A percentile compares a stretch with the other conserved stretches of the same genome.
These are phyloP conservation scores for Dione juno DNA, from an alignment of 2,888 invertebrate genomes.

Conservation along the genomic window DNA sequence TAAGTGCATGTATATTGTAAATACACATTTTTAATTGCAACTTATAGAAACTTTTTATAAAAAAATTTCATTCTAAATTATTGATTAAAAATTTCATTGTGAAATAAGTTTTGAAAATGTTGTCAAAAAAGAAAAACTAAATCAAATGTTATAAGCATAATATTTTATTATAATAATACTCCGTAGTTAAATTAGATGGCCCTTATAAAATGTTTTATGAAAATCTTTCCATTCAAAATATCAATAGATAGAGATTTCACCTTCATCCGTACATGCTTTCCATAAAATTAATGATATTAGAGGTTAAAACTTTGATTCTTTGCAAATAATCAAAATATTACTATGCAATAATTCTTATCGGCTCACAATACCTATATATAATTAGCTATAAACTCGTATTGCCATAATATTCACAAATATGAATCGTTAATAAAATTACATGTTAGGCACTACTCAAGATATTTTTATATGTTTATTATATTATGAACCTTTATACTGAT, in stretches of 20 bases:
- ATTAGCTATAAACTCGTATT: conserved; percentile 9
- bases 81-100: too few relatives aligned
- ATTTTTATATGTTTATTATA: neutral
- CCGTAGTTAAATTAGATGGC: too few relatives aligned
- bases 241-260: neutral
- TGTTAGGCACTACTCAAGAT: conserved; percentile 2
- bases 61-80: too few relatives aligned
- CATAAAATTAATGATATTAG: neutral
- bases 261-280: neutral
- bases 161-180: too few relatives aligned
- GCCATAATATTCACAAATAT: neutral
- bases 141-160: too few relatives aligned
- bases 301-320: neutral
- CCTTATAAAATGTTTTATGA: too few relatives aligned
- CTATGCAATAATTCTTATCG: neutral
- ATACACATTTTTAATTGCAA: too few relatives aligned
- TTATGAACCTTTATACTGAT: conserved; percentile 2
- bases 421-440: neutral
- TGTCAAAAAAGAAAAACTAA: too few relatives aligned
- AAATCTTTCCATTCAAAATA: too few relatives aligned
- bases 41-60: too few relatives aligned
- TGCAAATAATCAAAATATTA: conserved; percentile 12
- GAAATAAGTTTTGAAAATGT: too few relatives aligned
- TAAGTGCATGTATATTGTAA: neutral
- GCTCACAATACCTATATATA: neutral